Percentiles rank a stretch among this genome's conserved stretches.
Evolutionary conservation across 2,113 vertebrate genomes (phyloP).

Genomic region (Pleuronectes platessa): DNA sequence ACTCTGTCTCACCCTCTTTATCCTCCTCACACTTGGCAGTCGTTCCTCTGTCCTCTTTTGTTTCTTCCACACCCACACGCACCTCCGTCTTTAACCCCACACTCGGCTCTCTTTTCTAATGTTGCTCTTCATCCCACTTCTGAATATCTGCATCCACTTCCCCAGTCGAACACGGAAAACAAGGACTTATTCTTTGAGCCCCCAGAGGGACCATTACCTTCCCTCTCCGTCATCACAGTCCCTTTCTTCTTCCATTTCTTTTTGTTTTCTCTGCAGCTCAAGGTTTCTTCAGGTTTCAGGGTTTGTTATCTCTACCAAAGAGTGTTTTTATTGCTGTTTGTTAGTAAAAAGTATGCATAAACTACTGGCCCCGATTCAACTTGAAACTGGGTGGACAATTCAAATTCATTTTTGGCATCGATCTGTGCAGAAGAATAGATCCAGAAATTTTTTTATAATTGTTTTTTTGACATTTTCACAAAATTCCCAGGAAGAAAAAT

Average conservation of each 20-base stretch:
- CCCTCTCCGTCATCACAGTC: slow-evolving; percentile 1
- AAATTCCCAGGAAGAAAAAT: too few species aligned
- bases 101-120: slow-evolving; percentile 1
- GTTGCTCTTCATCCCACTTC: slow-evolving; percentile 47
- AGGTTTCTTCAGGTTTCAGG: slow-evolving; percentile 4
- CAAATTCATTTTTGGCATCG: too few species aligned
- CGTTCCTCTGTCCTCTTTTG: slow-evolving; percentile 13
- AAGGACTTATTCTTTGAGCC: slow-evolving; percentile 52
- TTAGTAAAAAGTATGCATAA: too few species aligned
- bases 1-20: slow-evolving; percentile 21
- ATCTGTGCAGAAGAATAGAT: too few species aligned
- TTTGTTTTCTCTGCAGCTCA: slow-evolving; percentile 8
- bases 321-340: too few species aligned
- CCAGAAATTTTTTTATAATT: neutral
- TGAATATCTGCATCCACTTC: slow-evolving; percentile 62
- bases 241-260: slow-evolving; percentile 5
- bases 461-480: too few species aligned
- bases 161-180: slow-evolving; percentile 33
- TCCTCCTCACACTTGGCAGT: slow-evolving; percentile 43
- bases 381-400: too few species aligned
- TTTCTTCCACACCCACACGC: slow-evolving; percentile 40
- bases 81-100: slow-evolving; percentile 19
- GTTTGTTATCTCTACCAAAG: neutral
- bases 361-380: too few species aligned
- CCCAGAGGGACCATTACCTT: slow-evolving; percentile 45